Conservation (phyloP, 2,888 invertebrate species). For the Drepana falcataria region DNA sequence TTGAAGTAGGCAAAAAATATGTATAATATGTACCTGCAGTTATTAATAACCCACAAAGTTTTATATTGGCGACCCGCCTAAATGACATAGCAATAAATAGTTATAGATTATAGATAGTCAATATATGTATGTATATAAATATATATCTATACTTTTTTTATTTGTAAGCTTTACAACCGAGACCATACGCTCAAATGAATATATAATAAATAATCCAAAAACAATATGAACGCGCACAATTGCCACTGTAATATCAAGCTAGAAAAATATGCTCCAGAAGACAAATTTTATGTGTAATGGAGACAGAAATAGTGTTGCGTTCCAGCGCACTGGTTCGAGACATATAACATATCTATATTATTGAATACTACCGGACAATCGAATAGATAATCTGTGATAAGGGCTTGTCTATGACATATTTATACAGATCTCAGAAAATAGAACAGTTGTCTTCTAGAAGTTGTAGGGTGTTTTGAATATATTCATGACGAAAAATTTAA, state of each 20-base stretch:
- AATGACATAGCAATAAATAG: slow-evolving; percentile 77
- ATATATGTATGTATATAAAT: slow-evolving; percentile 27
- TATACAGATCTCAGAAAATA: slow-evolving; percentile 33
- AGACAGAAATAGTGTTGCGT: slow-evolving; percentile 1
- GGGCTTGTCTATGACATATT: slow-evolving; percentile 69
- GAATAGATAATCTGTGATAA: slow-evolving; percentile 74
- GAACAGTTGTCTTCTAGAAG: no score
- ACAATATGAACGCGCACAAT: slow-evolving; percentile 50
- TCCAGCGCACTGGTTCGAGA: slow-evolving; percentile 18
- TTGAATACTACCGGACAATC: slow-evolving; percentile 39
- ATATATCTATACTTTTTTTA: slow-evolving; percentile 24
- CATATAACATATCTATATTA: slow-evolving; percentile 63
- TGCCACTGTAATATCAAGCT: slow-evolving; percentile 4
- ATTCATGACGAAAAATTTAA: no score
- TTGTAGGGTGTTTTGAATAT: no score
- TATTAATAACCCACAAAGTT: slow-evolving; percentile 55
- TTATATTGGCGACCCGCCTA: slow-evolving; percentile 74
- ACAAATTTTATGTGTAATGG: background rate
- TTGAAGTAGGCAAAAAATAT: slow-evolving; percentile 5
- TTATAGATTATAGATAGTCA: slow-evolving; percentile 67
- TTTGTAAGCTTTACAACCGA: slow-evolving; percentile 60
- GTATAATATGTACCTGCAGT: slow-evolving; percentile 44
- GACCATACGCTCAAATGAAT: slow-evolving; percentile 44
- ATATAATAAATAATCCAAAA: slow-evolving; percentile 12
- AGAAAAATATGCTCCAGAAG: slow-evolving; percentile 1